phyloP scores from a whole-genome alignment of 2,797 vertebrate genomes.

The Coregonus suidteri region DNA sequence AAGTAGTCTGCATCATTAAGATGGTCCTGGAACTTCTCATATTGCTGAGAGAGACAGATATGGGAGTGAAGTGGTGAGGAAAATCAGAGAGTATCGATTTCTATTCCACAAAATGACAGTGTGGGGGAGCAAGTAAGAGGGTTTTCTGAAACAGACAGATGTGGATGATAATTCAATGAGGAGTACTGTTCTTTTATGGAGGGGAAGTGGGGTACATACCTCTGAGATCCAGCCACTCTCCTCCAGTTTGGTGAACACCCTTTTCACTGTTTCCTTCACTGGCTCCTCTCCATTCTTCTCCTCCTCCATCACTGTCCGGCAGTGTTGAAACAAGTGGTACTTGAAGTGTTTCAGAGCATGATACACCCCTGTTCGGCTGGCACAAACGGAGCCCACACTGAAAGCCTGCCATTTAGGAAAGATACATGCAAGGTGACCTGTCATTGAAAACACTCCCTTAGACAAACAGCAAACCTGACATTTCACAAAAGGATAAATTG shows the following conservation, averaged over 20 bases:
- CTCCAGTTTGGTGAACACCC: constrained; percentile 69
- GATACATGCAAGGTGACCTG: constrained; percentile 4
- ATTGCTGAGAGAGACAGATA: constrained; percentile 69
- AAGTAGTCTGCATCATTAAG: constrained; percentile 80
- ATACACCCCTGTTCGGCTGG: constrained; percentile 78
- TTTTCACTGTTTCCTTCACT: constrained; percentile 78
- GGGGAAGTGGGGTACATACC: constrained; percentile 60
- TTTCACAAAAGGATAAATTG: neutral
- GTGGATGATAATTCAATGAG: neutral
- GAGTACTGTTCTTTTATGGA: neutral
- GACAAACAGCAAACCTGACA: neutral
- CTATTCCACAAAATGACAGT: neutral
- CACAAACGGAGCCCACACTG: constrained; percentile 77
- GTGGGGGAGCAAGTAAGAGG: neutral
- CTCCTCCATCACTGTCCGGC: constrained; percentile 59
- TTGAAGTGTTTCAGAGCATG: constrained; percentile 85
- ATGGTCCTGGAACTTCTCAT: constrained; percentile 68
- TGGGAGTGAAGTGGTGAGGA: neutral
- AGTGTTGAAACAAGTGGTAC: constrained; percentile 78
- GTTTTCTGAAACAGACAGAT: neutral
- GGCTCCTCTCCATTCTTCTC: constrained; percentile 53
- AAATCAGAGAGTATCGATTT: neutral
- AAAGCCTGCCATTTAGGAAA: constrained; percentile 69
- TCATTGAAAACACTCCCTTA: neutral
- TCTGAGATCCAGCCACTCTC: constrained; percentile 75